A percentile compares a stretch with the other conserved stretches of the same genome.
These are phyloP conservation scores for Penaeus vannamei DNA, from an alignment of 1,140 invertebrate species.

Conservation along the genomic window DNA sequence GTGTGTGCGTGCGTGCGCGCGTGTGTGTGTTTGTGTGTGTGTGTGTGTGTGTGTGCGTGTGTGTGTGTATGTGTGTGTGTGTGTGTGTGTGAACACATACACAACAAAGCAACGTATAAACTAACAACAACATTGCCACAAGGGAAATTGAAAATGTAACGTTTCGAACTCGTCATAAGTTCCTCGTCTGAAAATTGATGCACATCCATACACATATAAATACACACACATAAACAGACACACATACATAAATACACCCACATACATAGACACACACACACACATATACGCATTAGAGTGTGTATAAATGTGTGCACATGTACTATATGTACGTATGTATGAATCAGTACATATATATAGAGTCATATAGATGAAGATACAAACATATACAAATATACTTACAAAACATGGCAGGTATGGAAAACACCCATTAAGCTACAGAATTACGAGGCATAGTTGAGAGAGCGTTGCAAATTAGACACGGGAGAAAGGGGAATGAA, in stretches of 20 bases:
- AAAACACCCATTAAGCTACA: no score
- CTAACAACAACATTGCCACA: no score
- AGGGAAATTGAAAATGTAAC: no score
- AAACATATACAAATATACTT: neutral
- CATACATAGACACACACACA: neutral
- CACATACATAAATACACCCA: neutral
- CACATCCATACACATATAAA: neutral
- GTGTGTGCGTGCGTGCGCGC: neutral
- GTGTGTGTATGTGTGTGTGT: neutral
- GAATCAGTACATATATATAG: neutral
- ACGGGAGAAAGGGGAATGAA: neutral
- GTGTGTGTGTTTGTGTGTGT: neutral
- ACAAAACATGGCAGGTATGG: no score
- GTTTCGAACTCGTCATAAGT: no score
- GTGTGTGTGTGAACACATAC: neutral
- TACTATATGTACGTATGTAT: slow-evolving; percentile 7
- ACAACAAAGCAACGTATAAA: no score
- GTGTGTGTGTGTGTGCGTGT: neutral
- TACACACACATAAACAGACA: neutral
- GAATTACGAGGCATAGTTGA: neutral
- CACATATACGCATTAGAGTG: neutral
- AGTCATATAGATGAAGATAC: neutral
- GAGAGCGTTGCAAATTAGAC: neutral
- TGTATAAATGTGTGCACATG: neutral
- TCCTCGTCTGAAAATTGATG: neutral